Percentiles rank a stretch among this genome's conserved stretches.
These are phyloP conservation scores for Carcharodon carcharias DNA, from an alignment of 2,797 vertebrate species.

Conservation along the genomic window DNA sequence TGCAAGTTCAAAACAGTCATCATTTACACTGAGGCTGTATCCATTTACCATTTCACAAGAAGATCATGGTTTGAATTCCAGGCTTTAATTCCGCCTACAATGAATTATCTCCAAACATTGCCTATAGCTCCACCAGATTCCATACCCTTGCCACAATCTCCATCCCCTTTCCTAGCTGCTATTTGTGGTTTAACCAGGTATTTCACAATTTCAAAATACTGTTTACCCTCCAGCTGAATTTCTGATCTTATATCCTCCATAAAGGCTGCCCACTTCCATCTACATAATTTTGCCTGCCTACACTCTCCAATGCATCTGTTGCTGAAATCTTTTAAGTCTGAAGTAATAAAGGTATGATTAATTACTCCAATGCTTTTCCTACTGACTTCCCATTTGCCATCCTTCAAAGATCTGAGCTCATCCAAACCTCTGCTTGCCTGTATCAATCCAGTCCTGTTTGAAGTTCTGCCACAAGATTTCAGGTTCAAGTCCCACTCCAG, in stretches of 20 bases:
- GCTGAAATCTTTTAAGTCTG: neutral
- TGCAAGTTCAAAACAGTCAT: neutral
- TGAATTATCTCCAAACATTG: neutral
- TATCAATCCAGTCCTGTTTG: neutral
- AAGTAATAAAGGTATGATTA: neutral
- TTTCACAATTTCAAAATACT: neutral
- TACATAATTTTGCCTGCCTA: neutral
- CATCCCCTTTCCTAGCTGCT: neutral
- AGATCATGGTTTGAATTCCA: neutral
- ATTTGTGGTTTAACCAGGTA: neutral
- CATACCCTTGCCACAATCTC: neutral
- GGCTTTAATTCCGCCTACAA: neutral
- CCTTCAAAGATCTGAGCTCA: neutral
- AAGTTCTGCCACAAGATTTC: neutral
- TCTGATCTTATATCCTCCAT: neutral
- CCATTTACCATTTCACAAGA: neutral
- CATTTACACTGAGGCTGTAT: neutral
- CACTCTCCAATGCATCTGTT: neutral
- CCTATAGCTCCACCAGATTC: neutral
- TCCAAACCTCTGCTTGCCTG: neutral
- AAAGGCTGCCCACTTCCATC: neutral
- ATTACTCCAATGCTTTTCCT: neutral
- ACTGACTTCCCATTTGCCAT: neutral
- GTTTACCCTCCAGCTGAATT: neutral
- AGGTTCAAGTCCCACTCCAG: neutral